Evolutionary conservation across 2,888 invertebrate genomes (phyloP).

Genomic region (Cosmopolites sordidus): DNA sequence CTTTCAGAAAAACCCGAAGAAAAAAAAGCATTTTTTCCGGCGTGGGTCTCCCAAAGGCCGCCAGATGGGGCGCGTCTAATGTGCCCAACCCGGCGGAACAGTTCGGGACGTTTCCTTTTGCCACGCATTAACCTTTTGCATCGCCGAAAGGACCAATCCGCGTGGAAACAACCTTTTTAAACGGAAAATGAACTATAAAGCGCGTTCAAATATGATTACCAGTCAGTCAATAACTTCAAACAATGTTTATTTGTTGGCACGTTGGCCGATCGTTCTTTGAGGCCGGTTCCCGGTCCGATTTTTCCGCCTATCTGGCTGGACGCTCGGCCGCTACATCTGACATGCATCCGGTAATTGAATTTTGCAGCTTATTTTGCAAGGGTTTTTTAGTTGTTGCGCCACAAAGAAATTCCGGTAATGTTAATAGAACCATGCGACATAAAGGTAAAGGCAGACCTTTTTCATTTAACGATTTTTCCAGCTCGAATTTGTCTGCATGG

Average conservation of each 20-base stretch:
- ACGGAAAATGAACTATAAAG: conserved; percentile 46
- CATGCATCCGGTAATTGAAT: conserved; percentile 10
- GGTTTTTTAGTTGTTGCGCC: no score
- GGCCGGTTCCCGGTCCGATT: conserved; percentile 20
- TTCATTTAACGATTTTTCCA: no score
- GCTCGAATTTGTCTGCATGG: no score
- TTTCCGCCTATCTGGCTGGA: conserved; percentile 15
- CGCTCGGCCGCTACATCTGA: conserved; percentile 8
- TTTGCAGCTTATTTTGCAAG: not conserved
- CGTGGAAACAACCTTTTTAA: conserved; percentile 43
- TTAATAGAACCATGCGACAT: no score
- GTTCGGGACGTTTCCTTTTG: conserved; percentile 47
- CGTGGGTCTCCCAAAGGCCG: conserved; percentile 8
- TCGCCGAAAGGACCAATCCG: conserved; percentile 44
- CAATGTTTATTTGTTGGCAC: conserved; percentile 36
- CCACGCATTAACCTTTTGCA: conserved; percentile 46
- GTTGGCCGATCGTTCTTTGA: conserved; percentile 1
- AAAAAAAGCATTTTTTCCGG: no score
- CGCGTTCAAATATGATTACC: conserved; percentile 45
- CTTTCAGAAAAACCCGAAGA: no score
- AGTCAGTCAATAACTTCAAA: conserved; percentile 43
- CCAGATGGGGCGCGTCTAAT: conserved; percentile 43
- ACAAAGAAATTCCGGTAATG: no score
- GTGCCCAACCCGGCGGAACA: conserved; percentile 43
- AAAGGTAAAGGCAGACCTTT: no score